Base-by-base conservation (phyloP, 2,888 invertebrate genomes). In the Phrixothrix hirtus region DNA sequence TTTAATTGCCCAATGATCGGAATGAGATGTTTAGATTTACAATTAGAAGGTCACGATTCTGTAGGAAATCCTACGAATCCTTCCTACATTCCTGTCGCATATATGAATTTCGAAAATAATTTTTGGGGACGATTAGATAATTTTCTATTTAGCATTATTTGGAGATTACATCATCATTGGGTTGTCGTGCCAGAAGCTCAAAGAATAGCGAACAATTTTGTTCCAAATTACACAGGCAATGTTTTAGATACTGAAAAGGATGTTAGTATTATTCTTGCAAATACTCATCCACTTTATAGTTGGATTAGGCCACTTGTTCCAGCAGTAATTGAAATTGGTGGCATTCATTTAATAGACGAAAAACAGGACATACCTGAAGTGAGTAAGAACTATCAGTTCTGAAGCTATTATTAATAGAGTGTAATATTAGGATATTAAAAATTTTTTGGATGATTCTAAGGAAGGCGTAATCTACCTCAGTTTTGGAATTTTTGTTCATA, bases 401-500 rank as follows among this genome's bases (percentile, higher is more conserved):
- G 9, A 10, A 48, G 35, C 14, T 42, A 1, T 39, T 21, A 14
- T 32, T 13, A 32, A 4, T 13, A 11, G 32, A 5, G 59, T 59
- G 27, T 41, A 49, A 48, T 69, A 67, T 44, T 55, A 81, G 80
- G 78, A 81, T 63, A 65, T 81, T 0, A 71, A 79, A 68, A 66
- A 70, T 14, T 67, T 77, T 37, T 60, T 81, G 37, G 79, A 82
- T 54, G 67, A 72, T 6, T 73, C 80, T 0, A 72, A 67, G 31
- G 48, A 79, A 37, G 82, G 81, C 1, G 79, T 77, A 0, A 71
- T 82, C 1, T 80, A 80, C 51, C 75, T 82, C 50, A 81, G 77
- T 59, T 77, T 83, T 52, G 83, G 83, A 1, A 79, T 82, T 1
- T 78, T 79, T 46, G 74, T 81, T 0, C 73, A 77, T 31, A 79